These are phyloP conservation scores for Threskiornis aethiopicus DNA, from an alignment of 2,797 vertebrate genomes.

Conservation along the genomic window DNA sequence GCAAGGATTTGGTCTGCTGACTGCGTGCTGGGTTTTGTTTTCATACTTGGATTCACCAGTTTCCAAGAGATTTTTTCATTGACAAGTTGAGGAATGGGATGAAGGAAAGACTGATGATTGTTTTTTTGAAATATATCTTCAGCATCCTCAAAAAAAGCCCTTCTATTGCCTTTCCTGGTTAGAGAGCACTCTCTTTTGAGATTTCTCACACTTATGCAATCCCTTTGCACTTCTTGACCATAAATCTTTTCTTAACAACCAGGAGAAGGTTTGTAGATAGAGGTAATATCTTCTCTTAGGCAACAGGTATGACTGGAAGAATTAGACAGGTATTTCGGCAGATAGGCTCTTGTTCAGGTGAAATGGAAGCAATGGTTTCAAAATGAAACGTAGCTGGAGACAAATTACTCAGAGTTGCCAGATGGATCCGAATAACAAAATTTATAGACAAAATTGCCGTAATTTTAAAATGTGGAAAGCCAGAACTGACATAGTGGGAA, in stretches of 20 bases:
- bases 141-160: not conserved
- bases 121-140: not conserved
- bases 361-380: not conserved
- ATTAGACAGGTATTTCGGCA: not conserved
- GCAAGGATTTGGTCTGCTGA: not conserved
- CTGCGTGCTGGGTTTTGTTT: not conserved
- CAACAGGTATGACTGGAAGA: not conserved
- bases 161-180: not conserved
- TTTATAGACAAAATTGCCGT: not conserved
- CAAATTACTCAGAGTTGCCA: not conserved
- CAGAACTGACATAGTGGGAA: not conserved
- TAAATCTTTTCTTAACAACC: not conserved
- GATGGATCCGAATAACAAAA: not conserved
- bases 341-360: not conserved
- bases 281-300: not conserved
- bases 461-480: not conserved
- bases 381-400: not conserved
- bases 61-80: conserved; percentile 7
- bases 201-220: not conserved
- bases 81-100: not conserved
- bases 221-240: not conserved
- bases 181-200: not conserved
- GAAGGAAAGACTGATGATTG: not conserved
- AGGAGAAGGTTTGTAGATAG: not conserved
- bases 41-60: not conserved